Evolutionary conservation across 2,888 invertebrate species (phyloP).

Genomic region (Caenorhabditis afra): DNA sequence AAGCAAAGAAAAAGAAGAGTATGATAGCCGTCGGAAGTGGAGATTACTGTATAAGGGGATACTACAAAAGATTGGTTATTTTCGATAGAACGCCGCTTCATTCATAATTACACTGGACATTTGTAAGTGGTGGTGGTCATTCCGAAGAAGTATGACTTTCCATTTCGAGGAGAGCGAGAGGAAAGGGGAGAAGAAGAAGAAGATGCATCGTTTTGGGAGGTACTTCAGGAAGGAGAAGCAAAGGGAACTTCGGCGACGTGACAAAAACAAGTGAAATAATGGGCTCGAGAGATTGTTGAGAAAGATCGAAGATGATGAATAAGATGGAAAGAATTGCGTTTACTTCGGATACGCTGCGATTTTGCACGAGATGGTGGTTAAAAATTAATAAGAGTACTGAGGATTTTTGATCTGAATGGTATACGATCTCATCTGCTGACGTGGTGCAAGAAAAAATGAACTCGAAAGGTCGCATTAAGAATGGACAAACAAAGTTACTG

Average conservation of each 20-base stretch:
- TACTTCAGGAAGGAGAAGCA: constrained; percentile 28
- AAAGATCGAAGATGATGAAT: constrained; percentile 18
- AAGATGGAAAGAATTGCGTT: constrained; percentile 5
- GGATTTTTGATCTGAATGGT: constrained; percentile 3
- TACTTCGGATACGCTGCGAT: background rate
- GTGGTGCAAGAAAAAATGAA: background rate
- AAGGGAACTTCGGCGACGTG: background rate
- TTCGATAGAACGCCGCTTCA: constrained; percentile 13
- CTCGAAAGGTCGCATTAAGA: background rate
- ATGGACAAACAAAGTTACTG: background rate
- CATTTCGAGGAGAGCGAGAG: constrained; percentile 21
- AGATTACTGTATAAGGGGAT: constrained; percentile 30
- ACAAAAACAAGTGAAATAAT: constrained; percentile 30
- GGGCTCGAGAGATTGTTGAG: constrained; percentile 24
- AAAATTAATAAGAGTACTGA: constrained; percentile 1
- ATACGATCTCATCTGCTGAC: background rate
- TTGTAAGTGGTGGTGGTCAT: constrained; percentile 57
- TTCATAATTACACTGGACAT: constrained; percentile 47
- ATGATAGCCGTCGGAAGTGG: constrained; percentile 32
- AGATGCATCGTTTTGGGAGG: constrained; percentile 33
- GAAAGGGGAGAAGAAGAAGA: constrained; percentile 11
- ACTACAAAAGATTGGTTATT: constrained; percentile 24
- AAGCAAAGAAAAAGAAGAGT: background rate
- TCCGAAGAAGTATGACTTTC: constrained; percentile 49
- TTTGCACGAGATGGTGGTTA: background rate